Conservation (phyloP, 2,113 vertebrate genomes). For the Rattus norvegicus region DNA sequence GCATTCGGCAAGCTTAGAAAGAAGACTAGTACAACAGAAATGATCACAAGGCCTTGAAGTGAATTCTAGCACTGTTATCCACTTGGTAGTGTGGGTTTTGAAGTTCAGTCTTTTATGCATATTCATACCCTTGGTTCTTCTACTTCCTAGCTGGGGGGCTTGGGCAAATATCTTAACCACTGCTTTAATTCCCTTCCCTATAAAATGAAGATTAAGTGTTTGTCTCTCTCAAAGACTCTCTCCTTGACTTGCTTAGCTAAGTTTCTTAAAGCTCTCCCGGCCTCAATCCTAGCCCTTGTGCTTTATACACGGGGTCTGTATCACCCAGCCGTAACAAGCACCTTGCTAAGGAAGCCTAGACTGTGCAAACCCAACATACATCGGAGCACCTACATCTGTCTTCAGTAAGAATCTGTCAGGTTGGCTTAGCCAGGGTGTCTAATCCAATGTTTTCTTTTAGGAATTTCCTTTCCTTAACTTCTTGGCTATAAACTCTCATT, state of each 20-base stretch:
- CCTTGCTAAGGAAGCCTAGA: slow-evolving; percentile 1
- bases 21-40: background rate
- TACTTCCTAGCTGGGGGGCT: background rate
- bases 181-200: background rate
- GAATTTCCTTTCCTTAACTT: background rate
- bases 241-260: background rate
- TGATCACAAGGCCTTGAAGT: background rate
- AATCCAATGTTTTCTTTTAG: background rate
- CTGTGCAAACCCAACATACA: background rate
- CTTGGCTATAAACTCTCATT: background rate
- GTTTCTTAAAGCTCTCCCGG: background rate
- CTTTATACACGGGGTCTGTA: background rate
- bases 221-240: background rate
- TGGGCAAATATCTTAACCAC: background rate
- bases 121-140: background rate
- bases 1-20: slow-evolving; percentile 1
- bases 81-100: background rate
- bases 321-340: slow-evolving; percentile 21
- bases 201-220: background rate
- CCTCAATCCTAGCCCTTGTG: background rate
- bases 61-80: background rate
- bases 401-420: background rate
- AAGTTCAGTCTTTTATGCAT: background rate
- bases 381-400: background rate
- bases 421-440: background rate